Percentiles rank a stretch among this genome's conserved stretches.
Conservation (phyloP, 2,797 vertebrate genomes). For the Cryptoprocta ferox region DNA sequence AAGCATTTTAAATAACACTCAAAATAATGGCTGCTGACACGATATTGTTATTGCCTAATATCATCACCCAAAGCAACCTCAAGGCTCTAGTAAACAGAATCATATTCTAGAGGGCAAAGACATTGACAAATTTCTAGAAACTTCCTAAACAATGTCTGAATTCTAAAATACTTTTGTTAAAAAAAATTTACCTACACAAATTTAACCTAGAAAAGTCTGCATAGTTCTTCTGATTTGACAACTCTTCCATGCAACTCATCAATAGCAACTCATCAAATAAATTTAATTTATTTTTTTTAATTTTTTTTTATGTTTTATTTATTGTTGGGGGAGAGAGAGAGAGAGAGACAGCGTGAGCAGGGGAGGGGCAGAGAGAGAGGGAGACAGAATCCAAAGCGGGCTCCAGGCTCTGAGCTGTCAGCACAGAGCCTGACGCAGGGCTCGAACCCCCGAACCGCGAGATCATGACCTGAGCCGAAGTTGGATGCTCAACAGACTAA, state of each 20-base stretch:
- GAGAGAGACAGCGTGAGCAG: too few relatives aligned
- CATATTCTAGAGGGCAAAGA: not conserved
- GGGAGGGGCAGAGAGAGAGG: too few relatives aligned
- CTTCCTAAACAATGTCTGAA: not conserved
- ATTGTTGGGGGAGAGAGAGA: too few relatives aligned
- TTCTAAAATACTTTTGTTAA: conserved; percentile 15
- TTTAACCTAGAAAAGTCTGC: not conserved
- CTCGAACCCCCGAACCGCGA: too few relatives aligned
- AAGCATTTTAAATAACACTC: not conserved
- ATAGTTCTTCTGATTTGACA: not conserved
- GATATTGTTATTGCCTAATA: not conserved
- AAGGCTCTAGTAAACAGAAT: not conserved
- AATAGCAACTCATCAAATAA: not conserved
- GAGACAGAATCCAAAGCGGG: too few relatives aligned
- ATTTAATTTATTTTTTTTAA: not conserved
- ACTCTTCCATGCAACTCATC: not conserved
- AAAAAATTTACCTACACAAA: not conserved
- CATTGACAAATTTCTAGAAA: conserved; percentile 3
- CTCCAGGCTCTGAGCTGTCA: too few relatives aligned
- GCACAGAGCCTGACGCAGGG: too few relatives aligned
- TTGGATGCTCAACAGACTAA: too few relatives aligned
- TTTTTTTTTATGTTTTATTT: too few relatives aligned
- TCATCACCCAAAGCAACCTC: not conserved
- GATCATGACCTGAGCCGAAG: too few relatives aligned
- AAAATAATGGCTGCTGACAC: not conserved